Evolutionary conservation across 1,140 invertebrate genomes (phyloP), one percentile per base, ranked within the genome.

Genomic region (Antheraea pernyi): DNA sequence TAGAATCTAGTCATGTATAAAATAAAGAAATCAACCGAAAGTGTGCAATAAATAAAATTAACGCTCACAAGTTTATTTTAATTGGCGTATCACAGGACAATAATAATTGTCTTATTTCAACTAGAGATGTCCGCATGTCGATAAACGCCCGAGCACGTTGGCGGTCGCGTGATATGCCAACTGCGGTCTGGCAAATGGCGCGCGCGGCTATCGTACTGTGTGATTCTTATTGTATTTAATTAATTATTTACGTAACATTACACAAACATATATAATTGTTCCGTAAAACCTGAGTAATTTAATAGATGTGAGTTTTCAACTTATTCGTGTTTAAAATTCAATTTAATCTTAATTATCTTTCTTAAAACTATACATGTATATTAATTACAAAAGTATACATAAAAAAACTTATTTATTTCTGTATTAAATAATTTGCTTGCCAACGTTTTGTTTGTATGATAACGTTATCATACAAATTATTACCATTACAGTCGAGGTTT

Each of bases 101-200:
- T 53, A 53, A 53, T 53, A 53, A 53, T 53, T 53, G 46, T 63
- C 61, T 22, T 37, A 37, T 37, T 63, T n/a, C 22, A 30, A 63
- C 22, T 63, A 63, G 61, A 63, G 61, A 63, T 63, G 61, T 36
- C 22, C 61, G 37, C 30, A 22, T n/a, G 9, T 22, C 61, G 61
- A 63, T 63, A 63, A 63, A 63, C 4, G 61, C 30, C 39, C 63
- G 67, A 46, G 53, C 68, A 62, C 69, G 70, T 60, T 65, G 59
- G 42, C 58, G 75, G 74, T 80, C 77, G 83, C 83, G 83, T 85
- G 83, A 85, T 82, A 83, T 85, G 81, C 76, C 83, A 79, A 70
- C 75, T 30, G 67, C 19, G 64, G 67, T 60, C 53, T 64, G 19
- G 69, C 48, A 64, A 73, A 73, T 71, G 67, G 46, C 36, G n/a